Base-by-base conservation (phyloP, 2,113 vertebrate species). In the Danionella cerebrum region DNA sequence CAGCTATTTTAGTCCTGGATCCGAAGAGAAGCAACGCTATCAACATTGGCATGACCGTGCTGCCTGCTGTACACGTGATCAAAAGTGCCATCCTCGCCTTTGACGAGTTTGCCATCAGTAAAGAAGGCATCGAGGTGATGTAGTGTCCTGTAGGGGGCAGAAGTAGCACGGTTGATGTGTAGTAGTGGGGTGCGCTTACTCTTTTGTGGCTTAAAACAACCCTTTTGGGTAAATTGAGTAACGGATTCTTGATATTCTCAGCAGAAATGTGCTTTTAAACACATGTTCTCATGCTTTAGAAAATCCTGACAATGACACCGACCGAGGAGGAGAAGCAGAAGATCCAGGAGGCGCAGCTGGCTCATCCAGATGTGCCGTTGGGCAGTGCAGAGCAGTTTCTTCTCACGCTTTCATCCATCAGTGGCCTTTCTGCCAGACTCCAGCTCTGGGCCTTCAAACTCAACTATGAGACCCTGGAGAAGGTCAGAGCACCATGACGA, bases 361-460 rank as follows among this genome's bases (percentile, higher is more conserved):
- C 91, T 52, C 93, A 89, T 45, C 95, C 95, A 0, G 94, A 96
- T 0, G 18, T 95, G 8, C 94, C 94, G 1, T 71, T 98, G 74
- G 95, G 94, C 5, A 85, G 93, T 1, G 95, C 95, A 0, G 95
- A 98, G 76, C 93, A 93, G 73, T 97, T 98, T 70, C 85, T 98
- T n/a, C 84, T 91, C 11, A 85, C 90, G 18, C 82, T 98, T 36
- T 89, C 92, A 68, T 95, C 94, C 51, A 93, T 97, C 67, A 91
- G 89, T 0, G 93, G 89, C 66, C 84, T 98, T 70, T 87, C 86
- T 0, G 86, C 92, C 53, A 88, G 95, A 3, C 89, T 98, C 19
- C 94, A 97, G 82, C 94, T 98, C 66, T 97, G 95, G 95, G 90
- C 93, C 66, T 98, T 95, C 80, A 98, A 95, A 47, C 86, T 97